Evolutionary conservation across 2,888 invertebrate species (phyloP).

Genomic region (Epistrophella euchroma): DNA sequence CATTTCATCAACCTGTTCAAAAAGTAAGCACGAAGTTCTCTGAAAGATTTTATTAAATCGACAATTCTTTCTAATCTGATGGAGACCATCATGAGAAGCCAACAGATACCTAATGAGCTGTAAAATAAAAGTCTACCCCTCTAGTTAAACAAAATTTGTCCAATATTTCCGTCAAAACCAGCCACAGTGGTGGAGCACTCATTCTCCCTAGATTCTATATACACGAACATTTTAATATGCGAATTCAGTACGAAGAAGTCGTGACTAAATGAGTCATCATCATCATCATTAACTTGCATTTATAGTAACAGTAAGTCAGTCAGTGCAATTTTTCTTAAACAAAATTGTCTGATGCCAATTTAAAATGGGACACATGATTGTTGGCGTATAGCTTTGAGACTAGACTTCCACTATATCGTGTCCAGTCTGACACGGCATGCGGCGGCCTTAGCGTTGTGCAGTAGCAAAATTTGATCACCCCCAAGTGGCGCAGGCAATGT

Average conservation of each 20-base stretch:
- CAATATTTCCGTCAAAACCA: not conserved
- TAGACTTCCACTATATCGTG: slow-evolving; percentile 1
- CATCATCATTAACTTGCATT: slow-evolving; percentile 50
- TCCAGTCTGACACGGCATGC: slow-evolving; percentile 11
- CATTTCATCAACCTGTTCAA: no score
- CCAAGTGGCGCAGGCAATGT: slow-evolving; percentile 33
- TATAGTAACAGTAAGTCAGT: no score
- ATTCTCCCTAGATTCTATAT: slow-evolving; percentile 2
- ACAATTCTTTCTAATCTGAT: no score
- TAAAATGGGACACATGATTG: slow-evolving; percentile 64
- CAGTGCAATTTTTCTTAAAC: slow-evolving; percentile 30
- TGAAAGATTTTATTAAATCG: no score
- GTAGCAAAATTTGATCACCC: slow-evolving; percentile 60
- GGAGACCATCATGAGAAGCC: no score
- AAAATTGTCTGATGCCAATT: slow-evolving; percentile 54
- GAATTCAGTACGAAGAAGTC: slow-evolving; percentile 71
- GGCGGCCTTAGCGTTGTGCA: slow-evolving; percentile 33
- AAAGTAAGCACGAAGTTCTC: no score
- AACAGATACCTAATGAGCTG: no score
- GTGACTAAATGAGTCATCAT: slow-evolving; percentile 77
- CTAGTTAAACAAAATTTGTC: not conserved
- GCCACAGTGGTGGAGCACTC: not conserved
- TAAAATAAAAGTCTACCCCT: no score
- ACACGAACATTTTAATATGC: slow-evolving; percentile 27
- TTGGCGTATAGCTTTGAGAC: slow-evolving; percentile 10